Percentiles rank a stretch among this genome's conserved stretches.
These are phyloP conservation scores for Neosalanx taihuensis DNA, from an alignment of 2,797 vertebrate genomes.

Conservation along the genomic window DNA sequence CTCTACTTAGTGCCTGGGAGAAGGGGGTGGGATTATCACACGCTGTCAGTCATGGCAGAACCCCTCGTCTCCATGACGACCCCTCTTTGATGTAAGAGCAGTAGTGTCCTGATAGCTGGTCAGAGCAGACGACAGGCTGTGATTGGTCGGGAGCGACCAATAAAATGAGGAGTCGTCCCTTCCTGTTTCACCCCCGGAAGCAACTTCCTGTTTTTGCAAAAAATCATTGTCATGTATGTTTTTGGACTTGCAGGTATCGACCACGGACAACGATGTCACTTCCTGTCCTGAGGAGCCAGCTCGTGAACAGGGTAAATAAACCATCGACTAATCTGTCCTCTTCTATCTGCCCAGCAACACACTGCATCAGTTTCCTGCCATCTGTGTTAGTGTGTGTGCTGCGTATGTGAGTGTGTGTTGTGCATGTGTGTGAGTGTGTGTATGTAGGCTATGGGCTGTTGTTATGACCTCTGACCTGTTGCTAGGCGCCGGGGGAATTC, in stretches of 20 bases:
- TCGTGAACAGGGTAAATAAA: conserved; percentile 31
- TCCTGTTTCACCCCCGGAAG: too few relatives aligned
- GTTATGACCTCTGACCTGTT: background rate
- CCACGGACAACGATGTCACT: background rate
- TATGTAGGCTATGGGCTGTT: background rate
- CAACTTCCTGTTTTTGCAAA: too few relatives aligned
- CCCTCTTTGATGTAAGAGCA: conserved; percentile 20
- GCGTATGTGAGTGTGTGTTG: too few relatives aligned
- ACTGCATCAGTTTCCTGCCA: too few relatives aligned
- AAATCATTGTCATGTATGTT: too few relatives aligned
- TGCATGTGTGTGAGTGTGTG: too few relatives aligned
- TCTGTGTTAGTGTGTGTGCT: too few relatives aligned
- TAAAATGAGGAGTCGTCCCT: too few relatives aligned
- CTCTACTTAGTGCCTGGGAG: conserved; percentile 10
- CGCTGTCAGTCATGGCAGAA: conserved; percentile 24
- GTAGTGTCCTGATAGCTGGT: conserved; percentile 21
- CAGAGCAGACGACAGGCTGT: background rate
- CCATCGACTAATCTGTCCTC: background rate
- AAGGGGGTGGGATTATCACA: conserved; percentile 1
- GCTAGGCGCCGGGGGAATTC: background rate
- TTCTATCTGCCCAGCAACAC: background rate
- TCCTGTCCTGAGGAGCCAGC: conserved; percentile 23
- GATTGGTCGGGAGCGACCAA: too few relatives aligned
- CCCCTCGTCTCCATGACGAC: conserved; percentile 27
- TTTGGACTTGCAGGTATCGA: too few relatives aligned